Evolutionary conservation across 2,113 vertebrate species (phyloP), one percentile per base, ranked within the genome.

Genomic region (Tupaia chinensis): DNA sequence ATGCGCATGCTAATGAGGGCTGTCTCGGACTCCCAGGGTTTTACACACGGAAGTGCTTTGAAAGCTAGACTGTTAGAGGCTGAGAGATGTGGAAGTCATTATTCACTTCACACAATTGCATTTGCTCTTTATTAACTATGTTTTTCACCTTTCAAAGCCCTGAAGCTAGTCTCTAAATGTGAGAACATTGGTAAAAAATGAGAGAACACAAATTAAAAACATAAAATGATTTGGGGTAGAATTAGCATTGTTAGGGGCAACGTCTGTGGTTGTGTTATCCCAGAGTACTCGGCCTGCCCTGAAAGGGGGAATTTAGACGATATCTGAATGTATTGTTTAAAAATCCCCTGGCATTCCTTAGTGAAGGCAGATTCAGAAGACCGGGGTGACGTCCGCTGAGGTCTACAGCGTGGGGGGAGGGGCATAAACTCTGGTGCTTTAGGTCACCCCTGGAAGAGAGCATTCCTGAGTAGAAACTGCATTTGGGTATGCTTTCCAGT

Each of bases 81-180:
- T 6, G 44, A 61, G 61, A 34, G 61, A 34, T 44, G 8, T 11
- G 32, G 61, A 53, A 84, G 54, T 29, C 70, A 29, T 65, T 11
- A 7, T 19, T 56, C 34, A 27, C 3, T 3, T 20, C 87, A 34
- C 72, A 27, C 58, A 29, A 7, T 8, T 17, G 4, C 23, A 1
- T 65, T 65, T 14, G 19, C 83, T 91, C n/a, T 63, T 74, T n/a
- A 58, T 27, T 19, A 78, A 61, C 63, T 3, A 1, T 9, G 10
- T 17, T 81, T 83, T 82, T 78, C 80, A 34, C 77, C 61, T 94
- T 89, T 92, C 84, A 83, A 83, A 83, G 56, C 22, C 14, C n/a
- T 3, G 44, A 56, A 53, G 16, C 19, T 19, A 58, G 77, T 44
- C 77, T 72, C 16, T 27, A 14, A 44, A 56, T 16, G 20, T 29